Evolutionary conservation across 2,113 vertebrate genomes (phyloP).

Genomic region (Microtus ochrogaster): DNA sequence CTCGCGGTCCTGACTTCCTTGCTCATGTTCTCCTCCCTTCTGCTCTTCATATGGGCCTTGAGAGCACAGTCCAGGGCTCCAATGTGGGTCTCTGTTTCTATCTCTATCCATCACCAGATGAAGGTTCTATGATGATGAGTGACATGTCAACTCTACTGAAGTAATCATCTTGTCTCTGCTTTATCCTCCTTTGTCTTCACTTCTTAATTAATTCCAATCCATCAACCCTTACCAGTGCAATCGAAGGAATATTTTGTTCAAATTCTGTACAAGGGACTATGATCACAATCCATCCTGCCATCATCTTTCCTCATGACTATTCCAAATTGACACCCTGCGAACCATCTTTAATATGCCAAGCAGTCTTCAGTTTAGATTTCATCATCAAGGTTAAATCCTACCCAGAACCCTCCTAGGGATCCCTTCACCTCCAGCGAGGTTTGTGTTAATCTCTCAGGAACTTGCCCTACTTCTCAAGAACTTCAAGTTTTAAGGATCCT

Average conservation of each 20-base stretch:
- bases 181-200: background rate
- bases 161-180: too few species aligned
- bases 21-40: too few species aligned
- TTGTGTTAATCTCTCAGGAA: background rate
- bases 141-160: background rate
- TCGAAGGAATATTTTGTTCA: background rate
- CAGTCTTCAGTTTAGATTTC: background rate
- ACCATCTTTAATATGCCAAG: background rate
- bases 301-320: background rate
- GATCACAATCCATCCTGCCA: background rate
- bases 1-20: too few species aligned
- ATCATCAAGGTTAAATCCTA: background rate
- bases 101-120: too few species aligned
- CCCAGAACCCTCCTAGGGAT: background rate
- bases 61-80: too few species aligned
- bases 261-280: too few species aligned
- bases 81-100: too few species aligned
- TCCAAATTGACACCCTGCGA: background rate
- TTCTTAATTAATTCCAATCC: background rate
- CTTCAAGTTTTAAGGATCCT: background rate
- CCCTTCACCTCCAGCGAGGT: background rate
- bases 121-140: background rate
- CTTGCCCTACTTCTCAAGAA: too few species aligned
- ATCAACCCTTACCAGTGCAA: background rate
- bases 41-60: too few species aligned